Conservation (phyloP, 2,888 invertebrate genomes). For the Alentia gelatinosa region DNA sequence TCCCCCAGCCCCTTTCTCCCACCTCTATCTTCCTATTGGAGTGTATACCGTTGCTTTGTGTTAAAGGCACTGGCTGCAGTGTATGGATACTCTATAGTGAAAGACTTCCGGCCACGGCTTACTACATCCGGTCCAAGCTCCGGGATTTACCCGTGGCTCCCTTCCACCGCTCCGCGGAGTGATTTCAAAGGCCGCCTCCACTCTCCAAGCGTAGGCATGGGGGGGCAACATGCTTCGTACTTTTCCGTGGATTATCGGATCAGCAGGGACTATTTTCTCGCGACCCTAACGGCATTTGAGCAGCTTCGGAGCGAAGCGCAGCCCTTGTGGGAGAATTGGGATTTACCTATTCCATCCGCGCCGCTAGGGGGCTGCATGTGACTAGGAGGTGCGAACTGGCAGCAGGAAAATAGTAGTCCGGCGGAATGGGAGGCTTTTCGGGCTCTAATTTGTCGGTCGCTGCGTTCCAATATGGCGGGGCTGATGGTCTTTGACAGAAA, state of each 20-base stretch:
- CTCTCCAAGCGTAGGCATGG: background rate
- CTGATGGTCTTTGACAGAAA: background rate
- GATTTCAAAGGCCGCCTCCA: background rate
- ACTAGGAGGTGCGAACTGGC: background rate
- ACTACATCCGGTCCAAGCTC: background rate
- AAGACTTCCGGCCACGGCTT: background rate
- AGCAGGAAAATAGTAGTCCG: background rate
- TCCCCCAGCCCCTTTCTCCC: no score
- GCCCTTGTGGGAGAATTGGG: background rate
- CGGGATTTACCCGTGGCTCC: background rate
- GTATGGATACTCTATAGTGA: no score
- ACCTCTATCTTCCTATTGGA: no score
- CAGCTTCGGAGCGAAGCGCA: background rate
- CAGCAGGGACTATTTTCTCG: background rate
- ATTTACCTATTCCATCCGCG: background rate
- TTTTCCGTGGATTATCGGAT: background rate
- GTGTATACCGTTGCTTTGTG: no score
- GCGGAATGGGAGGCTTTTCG: background rate
- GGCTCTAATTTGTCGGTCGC: background rate
- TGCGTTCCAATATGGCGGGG: background rate
- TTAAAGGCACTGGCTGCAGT: no score
- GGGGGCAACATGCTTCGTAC: background rate
- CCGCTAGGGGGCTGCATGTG: background rate
- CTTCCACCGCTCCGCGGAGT: background rate
- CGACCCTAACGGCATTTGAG: background rate